Evolutionary conservation across 1,140 invertebrate species (phyloP), one percentile per base, ranked within the genome.

Genomic region (Drosophila yakuba): DNA sequence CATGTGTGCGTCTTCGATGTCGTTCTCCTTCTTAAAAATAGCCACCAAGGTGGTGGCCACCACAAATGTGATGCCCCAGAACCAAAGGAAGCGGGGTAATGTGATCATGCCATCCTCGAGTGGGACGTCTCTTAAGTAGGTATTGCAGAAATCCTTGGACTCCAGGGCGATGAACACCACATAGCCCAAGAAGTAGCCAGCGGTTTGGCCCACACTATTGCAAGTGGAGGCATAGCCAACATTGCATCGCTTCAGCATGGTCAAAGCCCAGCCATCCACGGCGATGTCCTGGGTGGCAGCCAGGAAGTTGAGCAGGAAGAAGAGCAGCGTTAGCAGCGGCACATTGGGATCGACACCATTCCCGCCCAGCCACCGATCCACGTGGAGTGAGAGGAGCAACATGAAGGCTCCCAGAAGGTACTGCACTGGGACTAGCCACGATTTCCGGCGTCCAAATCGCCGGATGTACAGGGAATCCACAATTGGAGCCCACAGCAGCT

Each of bases 231-330:
- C 99, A 93, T 99, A 98, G n/a, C 97, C 98, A 36, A 99, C 98
- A 94, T 99, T 99, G 91, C 94, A 96, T 95, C 97, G 96, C 92
- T 98, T 97, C 3, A 99, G 93, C 97, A 99, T 99, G 3, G 99
- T 99, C 1, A 99, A 93, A 2, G 99, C 99, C 99, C 99, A 99
- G 3, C 99, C 99, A 95, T 99, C 99, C 1, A 99, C 98, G 58
- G 98, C 98, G 91, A 99, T 99, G 93, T 99, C 99, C 94, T 99
- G 99, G 23, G 98, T 99, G 2, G 99, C 98, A 12, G 98, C 98
- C 54, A 99, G 93, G 83, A 99, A 99, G 88, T 99, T 99, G 1
- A 99, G 93, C 55, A 95, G 93, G 90, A 99, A 97, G 93, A 99
- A 99, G 51, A 98, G 94, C 20, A 94, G 79, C 7, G 98, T 99